Percentiles rank a stretch among this genome's conserved stretches.
Conservation (phyloP, 1,140 invertebrate species). For the Pararge aegeria region DNA sequence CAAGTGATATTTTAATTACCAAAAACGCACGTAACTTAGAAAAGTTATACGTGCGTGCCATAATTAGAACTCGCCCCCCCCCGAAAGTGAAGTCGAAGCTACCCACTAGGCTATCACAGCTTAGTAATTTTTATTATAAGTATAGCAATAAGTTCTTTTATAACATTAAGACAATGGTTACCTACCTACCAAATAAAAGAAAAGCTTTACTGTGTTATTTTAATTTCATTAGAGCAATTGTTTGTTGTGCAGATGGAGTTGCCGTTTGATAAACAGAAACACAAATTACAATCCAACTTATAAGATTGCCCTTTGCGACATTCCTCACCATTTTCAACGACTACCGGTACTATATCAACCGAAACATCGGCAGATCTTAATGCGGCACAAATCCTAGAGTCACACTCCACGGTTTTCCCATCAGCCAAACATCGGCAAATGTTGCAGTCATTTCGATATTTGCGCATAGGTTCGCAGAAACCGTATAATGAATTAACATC, state of each 20-base stretch:
- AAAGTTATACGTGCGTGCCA: too few relatives aligned
- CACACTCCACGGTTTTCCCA: conserved; percentile 51
- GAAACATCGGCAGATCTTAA: conserved; percentile 18
- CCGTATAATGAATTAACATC: conserved; percentile 34
- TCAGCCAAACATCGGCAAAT: conserved; percentile 46
- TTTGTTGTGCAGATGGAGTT: conserved; percentile 54
- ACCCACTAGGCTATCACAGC: too few relatives aligned
- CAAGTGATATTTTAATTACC: too few relatives aligned
- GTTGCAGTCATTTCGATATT: conserved; percentile 54
- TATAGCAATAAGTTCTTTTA: too few relatives aligned
- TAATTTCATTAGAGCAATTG: conserved; percentile 1
- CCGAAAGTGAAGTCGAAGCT: too few relatives aligned
- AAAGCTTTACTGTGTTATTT: too few relatives aligned
- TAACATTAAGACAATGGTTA: too few relatives aligned
- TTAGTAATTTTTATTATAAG: too few relatives aligned
- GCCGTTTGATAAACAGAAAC: conserved; percentile 54
- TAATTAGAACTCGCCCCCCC: too few relatives aligned
- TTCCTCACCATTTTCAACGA: conserved; percentile 15
- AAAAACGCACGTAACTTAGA: too few relatives aligned
- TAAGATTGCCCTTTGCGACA: conserved; percentile 52
- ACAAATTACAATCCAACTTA: conserved; percentile 57
- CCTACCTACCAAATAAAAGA: too few relatives aligned
- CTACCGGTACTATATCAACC: conserved; percentile 48
- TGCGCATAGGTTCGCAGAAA: conserved; percentile 51
- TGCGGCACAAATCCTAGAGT: conserved; percentile 38